Base-by-base conservation (phyloP, 2,113 vertebrate species). In the Ptyas mucosa region DNA sequence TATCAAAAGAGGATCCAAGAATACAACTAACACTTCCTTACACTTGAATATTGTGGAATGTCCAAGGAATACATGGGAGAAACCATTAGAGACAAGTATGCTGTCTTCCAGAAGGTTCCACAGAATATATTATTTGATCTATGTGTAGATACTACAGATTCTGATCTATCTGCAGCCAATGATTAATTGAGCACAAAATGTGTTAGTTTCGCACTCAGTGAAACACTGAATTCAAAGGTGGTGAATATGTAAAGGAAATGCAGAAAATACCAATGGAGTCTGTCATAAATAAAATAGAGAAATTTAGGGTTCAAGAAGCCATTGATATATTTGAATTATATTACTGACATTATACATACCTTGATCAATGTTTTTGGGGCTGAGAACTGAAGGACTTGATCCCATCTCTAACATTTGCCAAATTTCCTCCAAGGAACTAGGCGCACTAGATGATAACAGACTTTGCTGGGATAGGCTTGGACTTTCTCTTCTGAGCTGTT, bases 321-420 rank as follows among this genome's bases (percentile, higher is more conserved):
- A 29, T 49, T 92, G 8, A 2, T 0, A 0, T 54, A 58, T 9
- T 64, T 94, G 5, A 39, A 39, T 69, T 14, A 85, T 39, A 88
- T 43, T 15, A 69, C 5, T 75, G 89, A 55, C 57, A 95, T 11
- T 6, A 61, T 39, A 26, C 96, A 96, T 95, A 98, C 98, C 97
- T 98, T 94, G 92, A 23, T 93, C 55, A 15, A 64, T 88, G 86
- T 97, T 96, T 43, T 52, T 95, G 85, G 97, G 91, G 57, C 97
- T 96, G 58, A 96, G 93, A 69, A 97, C 0, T 1, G 97, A 98
- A 88, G 97, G 95, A 91, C 97, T 98, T 49, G 98, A 97, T 15
- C 95, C 97, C 88, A 39, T 96, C 85, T 98, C 98, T 85, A 98
- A 94, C 34, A 97, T 94, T 91, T 97, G 97, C 98, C 98, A 99